Conservation (phyloP, 2,888 invertebrate genomes). For the Acholoe squamosa region DNA sequence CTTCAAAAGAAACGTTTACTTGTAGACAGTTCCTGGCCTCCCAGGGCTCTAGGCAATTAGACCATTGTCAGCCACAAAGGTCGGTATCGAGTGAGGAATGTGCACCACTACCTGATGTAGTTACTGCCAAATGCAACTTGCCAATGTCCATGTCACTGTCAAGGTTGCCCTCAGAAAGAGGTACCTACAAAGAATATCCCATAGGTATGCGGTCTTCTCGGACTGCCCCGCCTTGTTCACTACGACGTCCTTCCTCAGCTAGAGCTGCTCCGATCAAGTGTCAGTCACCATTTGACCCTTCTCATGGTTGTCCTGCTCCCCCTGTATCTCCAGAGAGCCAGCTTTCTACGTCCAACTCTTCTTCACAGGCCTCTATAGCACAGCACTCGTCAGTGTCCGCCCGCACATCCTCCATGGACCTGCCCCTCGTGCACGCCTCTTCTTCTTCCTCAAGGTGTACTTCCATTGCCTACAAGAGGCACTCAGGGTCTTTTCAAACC, state of each 20-base stretch:
- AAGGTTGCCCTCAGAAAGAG: slow-evolving; percentile 12
- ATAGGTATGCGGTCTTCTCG: neutral
- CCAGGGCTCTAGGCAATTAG: neutral
- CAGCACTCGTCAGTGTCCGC: neutral
- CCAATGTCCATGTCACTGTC: slow-evolving; percentile 46
- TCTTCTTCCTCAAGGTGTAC: neutral
- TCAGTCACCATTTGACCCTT: neutral
- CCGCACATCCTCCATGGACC: slow-evolving; percentile 29
- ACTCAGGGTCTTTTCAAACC: slow-evolving; percentile 49
- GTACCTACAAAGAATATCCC: neutral
- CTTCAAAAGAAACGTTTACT: neutral
- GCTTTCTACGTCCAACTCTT: slow-evolving; percentile 38
- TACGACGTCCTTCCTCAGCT: slow-evolving; percentile 1
- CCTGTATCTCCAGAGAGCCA: slow-evolving; percentile 44
- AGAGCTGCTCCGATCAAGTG: neutral
- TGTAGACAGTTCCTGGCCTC: neutral
- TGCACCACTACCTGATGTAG: slow-evolving; percentile 3
- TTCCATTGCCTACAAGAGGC: slow-evolving; percentile 14
- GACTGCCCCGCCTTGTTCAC: slow-evolving; percentile 41
- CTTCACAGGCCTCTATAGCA: slow-evolving; percentile 27
- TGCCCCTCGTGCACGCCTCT: slow-evolving; percentile 38
- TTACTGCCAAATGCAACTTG: slow-evolving; percentile 29
- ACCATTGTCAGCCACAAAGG: neutral
- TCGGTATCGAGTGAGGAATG: neutral
- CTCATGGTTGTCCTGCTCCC: neutral